A percentile compares a stretch with the other conserved stretches of the same genome.
These are phyloP conservation scores for Kryptolebias ocellatus DNA, from an alignment of 2,797 vertebrate species.

Conservation along the genomic window DNA sequence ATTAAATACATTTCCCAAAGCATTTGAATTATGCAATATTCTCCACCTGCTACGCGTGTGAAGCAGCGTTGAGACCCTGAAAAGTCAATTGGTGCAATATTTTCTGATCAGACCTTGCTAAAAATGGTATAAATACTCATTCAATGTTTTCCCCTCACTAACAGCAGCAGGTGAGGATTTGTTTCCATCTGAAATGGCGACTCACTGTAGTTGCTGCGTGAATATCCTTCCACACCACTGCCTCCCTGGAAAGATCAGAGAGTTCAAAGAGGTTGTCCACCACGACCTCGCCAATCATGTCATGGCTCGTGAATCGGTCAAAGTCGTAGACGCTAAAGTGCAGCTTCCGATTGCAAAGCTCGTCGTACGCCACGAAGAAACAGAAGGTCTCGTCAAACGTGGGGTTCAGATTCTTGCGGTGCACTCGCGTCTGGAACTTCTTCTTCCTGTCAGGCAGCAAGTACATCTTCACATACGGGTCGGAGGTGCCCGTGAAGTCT, in stretches of 20 bases:
- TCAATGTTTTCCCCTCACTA: neutral
- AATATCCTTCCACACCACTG: constrained; percentile 98
- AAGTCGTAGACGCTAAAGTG: constrained; percentile 99
- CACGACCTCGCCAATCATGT: constrained; percentile 98
- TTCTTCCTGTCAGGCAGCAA: constrained; percentile 97
- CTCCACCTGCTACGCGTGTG: constrained; percentile 44
- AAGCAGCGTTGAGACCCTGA: constrained; percentile 11
- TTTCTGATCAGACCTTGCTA: constrained; percentile 35
- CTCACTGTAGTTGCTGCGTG: constrained; percentile 94
- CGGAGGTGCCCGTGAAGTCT: constrained; percentile 96
- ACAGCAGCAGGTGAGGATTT: constrained; percentile 4
- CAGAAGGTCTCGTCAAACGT: constrained; percentile 93
- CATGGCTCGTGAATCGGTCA: constrained; percentile 98
- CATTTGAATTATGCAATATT: constrained; percentile 47
- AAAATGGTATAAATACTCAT: constrained; percentile 7
- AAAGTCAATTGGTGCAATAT: constrained; percentile 24
- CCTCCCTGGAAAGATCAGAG: constrained; percentile 96
- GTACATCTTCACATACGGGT: constrained; percentile 98
- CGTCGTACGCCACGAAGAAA: constrained; percentile 92
- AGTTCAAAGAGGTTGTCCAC: constrained; percentile 99
- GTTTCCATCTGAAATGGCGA: constrained; percentile 42
- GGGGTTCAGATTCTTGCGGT: constrained; percentile 97
- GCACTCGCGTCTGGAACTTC: constrained; percentile 98
- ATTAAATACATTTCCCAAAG: constrained; percentile 50
- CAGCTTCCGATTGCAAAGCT: constrained; percentile 94